These are phyloP conservation scores for Dendrocopos noguchii DNA, from an alignment of 2,113 vertebrate genomes.

Conservation along the genomic window DNA sequence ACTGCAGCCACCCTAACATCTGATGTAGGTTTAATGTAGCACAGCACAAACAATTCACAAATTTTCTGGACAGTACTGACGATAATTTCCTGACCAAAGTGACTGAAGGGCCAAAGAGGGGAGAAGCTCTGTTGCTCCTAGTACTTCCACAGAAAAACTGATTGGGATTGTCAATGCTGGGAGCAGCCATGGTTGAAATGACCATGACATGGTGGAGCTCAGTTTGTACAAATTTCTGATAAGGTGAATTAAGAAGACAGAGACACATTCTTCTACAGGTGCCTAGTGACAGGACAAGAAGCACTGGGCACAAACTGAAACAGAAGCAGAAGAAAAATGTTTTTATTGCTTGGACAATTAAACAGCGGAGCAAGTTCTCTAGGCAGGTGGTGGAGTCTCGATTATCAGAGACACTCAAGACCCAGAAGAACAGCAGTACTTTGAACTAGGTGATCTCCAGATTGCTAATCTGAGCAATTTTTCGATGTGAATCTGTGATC, in stretches of 20 bases:
- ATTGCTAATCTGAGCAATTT: not conserved
- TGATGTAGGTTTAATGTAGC: not conserved
- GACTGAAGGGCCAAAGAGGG: not conserved
- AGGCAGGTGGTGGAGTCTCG: not conserved
- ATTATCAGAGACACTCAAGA: not conserved
- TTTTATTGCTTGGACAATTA: not conserved
- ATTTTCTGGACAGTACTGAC: not conserved
- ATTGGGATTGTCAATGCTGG: not conserved
- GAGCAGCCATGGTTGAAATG: not conserved
- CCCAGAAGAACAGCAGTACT: rapidly evolving
- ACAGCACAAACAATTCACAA: not conserved
- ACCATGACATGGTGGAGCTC: not conserved
- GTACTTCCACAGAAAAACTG: not conserved
- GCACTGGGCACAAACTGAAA: not conserved
- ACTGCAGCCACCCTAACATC: not conserved
- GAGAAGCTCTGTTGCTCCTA: not conserved
- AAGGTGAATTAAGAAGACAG: not conserved
- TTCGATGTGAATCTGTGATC: not conserved
- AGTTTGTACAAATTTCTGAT: not conserved
- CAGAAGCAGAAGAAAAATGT: not conserved
- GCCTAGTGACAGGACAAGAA: not conserved
- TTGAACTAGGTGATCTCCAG: not conserved
- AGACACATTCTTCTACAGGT: not conserved
- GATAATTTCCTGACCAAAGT: not conserved
- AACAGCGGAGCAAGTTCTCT: not conserved